These are phyloP conservation scores for Trogon surrucura DNA, from an alignment of 2,113 vertebrate genomes.

Conservation along the genomic window DNA sequence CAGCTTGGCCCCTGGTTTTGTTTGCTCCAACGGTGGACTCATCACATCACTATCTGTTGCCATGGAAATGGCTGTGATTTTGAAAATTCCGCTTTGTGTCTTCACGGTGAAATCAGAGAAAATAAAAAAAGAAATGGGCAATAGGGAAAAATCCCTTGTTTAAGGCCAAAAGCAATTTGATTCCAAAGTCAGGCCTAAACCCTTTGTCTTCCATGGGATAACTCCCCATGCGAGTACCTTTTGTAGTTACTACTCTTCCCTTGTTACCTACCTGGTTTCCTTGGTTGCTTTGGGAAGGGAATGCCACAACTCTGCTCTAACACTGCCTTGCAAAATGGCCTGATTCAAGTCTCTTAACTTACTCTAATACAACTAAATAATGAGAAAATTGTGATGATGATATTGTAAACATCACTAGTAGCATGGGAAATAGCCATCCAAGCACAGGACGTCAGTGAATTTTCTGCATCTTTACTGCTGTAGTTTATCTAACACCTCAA, in stretches of 20 bases:
- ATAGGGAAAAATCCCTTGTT: background rate
- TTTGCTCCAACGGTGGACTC: background rate
- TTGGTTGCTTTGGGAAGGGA: background rate
- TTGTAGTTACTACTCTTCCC: background rate
- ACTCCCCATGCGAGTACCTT: background rate
- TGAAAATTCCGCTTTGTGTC: conserved; percentile 19
- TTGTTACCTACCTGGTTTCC: background rate
- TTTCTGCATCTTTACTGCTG: background rate
- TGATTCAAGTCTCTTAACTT: background rate
- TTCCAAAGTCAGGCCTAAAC: background rate
- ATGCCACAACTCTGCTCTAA: background rate
- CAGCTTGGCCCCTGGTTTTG: background rate
- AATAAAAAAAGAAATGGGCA: background rate
- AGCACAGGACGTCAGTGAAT: background rate
- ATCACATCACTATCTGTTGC: conserved; percentile 33
- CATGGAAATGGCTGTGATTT: conserved; percentile 49
- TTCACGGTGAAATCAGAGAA: background rate
- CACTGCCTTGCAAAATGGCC: background rate
- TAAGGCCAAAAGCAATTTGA: background rate
- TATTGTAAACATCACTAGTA: background rate
- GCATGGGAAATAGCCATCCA: background rate
- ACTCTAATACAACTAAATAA: background rate
- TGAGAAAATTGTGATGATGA: background rate
- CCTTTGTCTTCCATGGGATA: background rate
- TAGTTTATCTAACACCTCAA: background rate